Conservation (phyloP, 1,140 invertebrate genomes). For the Cryptotermes secundus region DNA sequence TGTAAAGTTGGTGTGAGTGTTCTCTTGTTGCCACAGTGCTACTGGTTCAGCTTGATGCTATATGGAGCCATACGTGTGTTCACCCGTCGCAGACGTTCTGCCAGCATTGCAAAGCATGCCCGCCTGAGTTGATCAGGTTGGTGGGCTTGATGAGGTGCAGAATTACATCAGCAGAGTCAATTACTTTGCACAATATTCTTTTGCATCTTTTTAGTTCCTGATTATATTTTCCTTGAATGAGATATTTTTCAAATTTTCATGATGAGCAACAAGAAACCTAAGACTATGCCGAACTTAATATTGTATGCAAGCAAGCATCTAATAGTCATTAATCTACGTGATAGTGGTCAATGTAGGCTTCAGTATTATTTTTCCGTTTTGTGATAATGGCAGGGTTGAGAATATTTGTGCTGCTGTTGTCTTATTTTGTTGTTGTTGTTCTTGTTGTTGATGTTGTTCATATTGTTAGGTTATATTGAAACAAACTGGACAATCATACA, state of each 20-base stretch:
- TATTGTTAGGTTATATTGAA: not conserved
- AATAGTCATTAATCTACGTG: not conserved
- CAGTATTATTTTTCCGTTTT: not conserved
- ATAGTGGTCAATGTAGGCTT: not conserved
- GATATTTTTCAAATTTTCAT: not conserved
- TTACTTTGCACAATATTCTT: no score
- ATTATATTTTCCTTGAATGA: not conserved
- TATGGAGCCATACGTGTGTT: slow-evolving; percentile 35
- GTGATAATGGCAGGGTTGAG: not conserved
- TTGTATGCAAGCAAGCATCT: not conserved
- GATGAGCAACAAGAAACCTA: not conserved
- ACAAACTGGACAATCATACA: not conserved
- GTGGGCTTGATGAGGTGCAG: not conserved
- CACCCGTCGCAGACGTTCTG: not conserved
- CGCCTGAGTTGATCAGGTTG: not conserved
- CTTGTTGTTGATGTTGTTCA: no score
- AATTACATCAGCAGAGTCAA: not conserved
- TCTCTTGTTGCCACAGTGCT: slow-evolving; percentile 37
- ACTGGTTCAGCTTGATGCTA: slow-evolving; percentile 37
- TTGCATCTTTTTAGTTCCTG: not conserved
- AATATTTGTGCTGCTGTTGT: not conserved
- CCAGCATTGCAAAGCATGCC: not conserved
- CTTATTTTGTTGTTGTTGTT: not conserved
- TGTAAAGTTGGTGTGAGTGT: slow-evolving; percentile 34
- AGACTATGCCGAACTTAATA: no score